Evolutionary conservation across 1,140 invertebrate species (phyloP).

Genomic region (Calliphora vicina): DNA sequence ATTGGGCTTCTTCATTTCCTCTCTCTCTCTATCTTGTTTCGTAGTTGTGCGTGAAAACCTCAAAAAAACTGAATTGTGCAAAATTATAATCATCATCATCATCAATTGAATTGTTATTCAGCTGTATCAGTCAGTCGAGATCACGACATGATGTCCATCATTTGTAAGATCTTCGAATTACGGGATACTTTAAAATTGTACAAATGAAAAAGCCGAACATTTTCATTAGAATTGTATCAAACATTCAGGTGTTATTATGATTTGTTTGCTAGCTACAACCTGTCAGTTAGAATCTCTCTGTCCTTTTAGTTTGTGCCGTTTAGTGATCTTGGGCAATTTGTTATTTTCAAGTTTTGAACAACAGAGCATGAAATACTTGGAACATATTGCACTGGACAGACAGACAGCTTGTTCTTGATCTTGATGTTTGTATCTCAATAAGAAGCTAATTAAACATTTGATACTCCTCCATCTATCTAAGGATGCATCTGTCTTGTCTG

Average conservation of each 20-base stretch:
- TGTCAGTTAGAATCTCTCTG: neutral
- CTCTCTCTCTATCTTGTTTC: too few relatives aligned
- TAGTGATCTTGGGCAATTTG: neutral
- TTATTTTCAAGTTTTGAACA: neutral
- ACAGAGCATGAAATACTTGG: neutral
- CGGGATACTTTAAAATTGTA: neutral
- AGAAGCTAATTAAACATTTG: neutral
- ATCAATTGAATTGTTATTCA: neutral
- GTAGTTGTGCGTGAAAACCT: neutral
- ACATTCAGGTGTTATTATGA: conserved; percentile 17
- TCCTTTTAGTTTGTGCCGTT: neutral
- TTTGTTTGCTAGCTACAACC: conserved; percentile 1
- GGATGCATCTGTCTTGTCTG: neutral
- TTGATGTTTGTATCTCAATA: neutral
- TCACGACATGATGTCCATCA: conserved; percentile 25
- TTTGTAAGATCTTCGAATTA: neutral
- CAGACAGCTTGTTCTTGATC: neutral
- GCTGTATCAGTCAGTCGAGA: neutral
- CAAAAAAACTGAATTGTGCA: conserved; percentile 12
- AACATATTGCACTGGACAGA: neutral
- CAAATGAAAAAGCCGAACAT: neutral
- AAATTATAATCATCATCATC: neutral
- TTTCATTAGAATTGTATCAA: conserved; percentile 20
- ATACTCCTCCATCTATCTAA: neutral
- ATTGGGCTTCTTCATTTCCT: neutral